These are phyloP conservation scores for Falco concolor DNA, from an alignment of 2,797 vertebrate species.

Conservation along the genomic window DNA sequence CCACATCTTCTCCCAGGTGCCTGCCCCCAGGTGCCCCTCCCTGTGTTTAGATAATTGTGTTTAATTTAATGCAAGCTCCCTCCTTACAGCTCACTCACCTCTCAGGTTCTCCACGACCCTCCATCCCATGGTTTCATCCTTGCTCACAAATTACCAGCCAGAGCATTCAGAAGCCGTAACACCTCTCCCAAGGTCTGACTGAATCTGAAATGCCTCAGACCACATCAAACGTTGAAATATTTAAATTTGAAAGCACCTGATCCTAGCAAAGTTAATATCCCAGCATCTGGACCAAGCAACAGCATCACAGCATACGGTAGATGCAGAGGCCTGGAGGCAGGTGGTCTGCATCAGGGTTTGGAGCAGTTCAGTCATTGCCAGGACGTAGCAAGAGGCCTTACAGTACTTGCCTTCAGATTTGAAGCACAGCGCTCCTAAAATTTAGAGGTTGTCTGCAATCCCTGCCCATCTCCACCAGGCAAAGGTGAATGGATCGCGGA, in stretches of 20 bases:
- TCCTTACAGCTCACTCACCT: not conserved
- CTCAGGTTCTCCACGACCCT: not conserved
- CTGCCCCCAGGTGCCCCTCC: not conserved
- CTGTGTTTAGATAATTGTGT: not conserved
- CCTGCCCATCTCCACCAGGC: not conserved
- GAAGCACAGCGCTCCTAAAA: not conserved
- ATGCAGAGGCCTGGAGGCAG: not conserved
- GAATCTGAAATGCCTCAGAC: not conserved
- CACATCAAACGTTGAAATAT: not conserved
- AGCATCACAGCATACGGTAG: accelerated
- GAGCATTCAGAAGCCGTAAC: not conserved
- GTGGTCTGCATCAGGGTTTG: not conserved
- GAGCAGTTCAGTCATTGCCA: not conserved
- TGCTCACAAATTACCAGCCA: not conserved
- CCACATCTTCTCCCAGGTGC: not conserved
- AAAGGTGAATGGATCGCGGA: not conserved
- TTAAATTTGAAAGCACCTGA: not conserved
- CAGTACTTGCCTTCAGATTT: not conserved
- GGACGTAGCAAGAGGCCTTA: not conserved
- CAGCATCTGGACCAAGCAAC: not conserved
- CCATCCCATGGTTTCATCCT: not conserved
- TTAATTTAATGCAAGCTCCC: not conserved
- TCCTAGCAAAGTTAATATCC: not conserved
- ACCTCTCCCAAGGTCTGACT: not conserved
- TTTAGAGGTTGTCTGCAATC: not conserved